phyloP scores from a whole-genome alignment of 1,140 invertebrate species.

The Leptoteleia sp. region DNA sequence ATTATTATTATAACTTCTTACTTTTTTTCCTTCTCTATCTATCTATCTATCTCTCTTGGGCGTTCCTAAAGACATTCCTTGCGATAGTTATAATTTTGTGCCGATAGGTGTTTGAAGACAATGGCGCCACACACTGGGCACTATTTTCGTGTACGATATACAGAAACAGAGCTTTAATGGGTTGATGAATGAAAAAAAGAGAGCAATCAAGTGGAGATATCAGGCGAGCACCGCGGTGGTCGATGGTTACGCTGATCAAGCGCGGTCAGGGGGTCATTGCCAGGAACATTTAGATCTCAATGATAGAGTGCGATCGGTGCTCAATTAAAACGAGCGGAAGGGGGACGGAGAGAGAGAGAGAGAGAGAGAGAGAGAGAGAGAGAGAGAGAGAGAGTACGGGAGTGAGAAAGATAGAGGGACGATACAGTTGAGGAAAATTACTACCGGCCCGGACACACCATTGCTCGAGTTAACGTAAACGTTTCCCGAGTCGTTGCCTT shows the following conservation, averaged over 20 bases:
- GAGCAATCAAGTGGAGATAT: slow-evolving; percentile 52
- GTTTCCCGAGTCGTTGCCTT: slow-evolving; percentile 43
- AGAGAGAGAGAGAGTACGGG: background rate
- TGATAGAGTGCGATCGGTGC: slow-evolving; percentile 66
- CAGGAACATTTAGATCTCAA: slow-evolving; percentile 64
- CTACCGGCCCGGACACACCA: slow-evolving; percentile 47
- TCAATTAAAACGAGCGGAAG: slow-evolving; percentile 66
- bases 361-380: slow-evolving; percentile 6
- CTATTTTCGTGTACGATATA: background rate
- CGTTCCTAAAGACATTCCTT: too few species aligned
- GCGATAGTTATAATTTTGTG: too few species aligned
- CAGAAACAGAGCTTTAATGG: slow-evolving; percentile 8
- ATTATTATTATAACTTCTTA: too few species aligned
- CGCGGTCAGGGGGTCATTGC: slow-evolving; percentile 68
- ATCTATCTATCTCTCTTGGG: too few species aligned
- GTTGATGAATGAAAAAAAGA: slow-evolving; percentile 28
- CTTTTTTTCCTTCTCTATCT: too few species aligned
- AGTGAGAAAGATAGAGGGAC: too few species aligned
- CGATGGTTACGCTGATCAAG: slow-evolving; percentile 64
- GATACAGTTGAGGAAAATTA: slow-evolving; percentile 51
- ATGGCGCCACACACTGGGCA: background rate
- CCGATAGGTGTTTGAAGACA: background rate
- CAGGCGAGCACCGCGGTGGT: slow-evolving; percentile 53
- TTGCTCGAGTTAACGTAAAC: slow-evolving; percentile 64
- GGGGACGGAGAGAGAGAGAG: slow-evolving; percentile 1